These are phyloP conservation scores for Echinops telfairi DNA, from an alignment of 2,113 vertebrate genomes.

Conservation along the genomic window DNA sequence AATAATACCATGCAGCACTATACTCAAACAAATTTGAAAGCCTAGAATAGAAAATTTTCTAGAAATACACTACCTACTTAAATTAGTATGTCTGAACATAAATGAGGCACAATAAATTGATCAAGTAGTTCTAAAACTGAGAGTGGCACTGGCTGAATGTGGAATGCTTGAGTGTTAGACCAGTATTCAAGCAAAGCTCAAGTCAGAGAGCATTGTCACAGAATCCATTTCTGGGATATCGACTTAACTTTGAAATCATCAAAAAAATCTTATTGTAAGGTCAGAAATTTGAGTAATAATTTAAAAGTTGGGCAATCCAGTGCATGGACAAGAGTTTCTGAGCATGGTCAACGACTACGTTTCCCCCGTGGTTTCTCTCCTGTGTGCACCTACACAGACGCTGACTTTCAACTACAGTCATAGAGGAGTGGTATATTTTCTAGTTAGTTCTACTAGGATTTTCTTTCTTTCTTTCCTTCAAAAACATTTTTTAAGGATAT, in stretches of 20 bases:
- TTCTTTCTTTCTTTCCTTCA: too few species aligned
- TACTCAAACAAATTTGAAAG: too few species aligned
- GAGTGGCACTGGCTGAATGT: not conserved
- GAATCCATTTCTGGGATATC: not conserved
- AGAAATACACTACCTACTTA: too few species aligned
- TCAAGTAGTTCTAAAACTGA: not conserved
- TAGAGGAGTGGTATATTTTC: too few species aligned
- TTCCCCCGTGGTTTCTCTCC: accelerated
- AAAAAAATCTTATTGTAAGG: not conserved
- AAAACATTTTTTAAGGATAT: too few species aligned
- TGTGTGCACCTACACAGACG: accelerated
- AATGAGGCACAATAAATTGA: not conserved
- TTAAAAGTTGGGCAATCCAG: not conserved
- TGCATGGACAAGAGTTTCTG: not conserved
- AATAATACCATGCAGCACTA: too few species aligned
- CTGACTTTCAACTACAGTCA: not conserved
- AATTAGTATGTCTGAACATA: not conserved
- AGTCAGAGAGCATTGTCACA: not conserved
- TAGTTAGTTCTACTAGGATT: not conserved
- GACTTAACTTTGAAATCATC: conserved; percentile 7
- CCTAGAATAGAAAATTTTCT: too few species aligned
- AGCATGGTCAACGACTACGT: accelerated
- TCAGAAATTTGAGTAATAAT: not conserved
- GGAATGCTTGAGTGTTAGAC: not conserved
- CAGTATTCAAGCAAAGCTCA: not conserved